Evolutionary conservation across 1,140 invertebrate species (phyloP), one percentile per base, ranked within the genome.

Genomic region (Lordiphosa clarofinis): DNA sequence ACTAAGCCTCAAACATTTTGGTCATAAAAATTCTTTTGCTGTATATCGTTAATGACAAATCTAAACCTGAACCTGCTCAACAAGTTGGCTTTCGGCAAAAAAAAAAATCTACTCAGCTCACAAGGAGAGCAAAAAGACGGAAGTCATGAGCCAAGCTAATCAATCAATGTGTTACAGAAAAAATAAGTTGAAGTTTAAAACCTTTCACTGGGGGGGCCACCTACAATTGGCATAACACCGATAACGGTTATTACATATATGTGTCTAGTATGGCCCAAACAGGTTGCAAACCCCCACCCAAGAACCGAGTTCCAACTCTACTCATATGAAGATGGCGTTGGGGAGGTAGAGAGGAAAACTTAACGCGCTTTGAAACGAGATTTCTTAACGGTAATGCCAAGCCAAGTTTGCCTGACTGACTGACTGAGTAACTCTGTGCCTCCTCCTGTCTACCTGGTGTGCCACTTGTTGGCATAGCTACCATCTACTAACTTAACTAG

Each of bases 341-440:
- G 43, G 24, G 11, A 12, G 10, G 11, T 13, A 24, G 15, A 19
- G 33, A 37, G 4, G 35, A 12, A 19, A 50, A 50, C 33, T 50
- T 50, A 50, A 37, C 31, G 48, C 48, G 19, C 48, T 50, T 50
- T 38, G 48, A 50, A 50, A 50, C 48, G 36, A 50, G 48, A 50
- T 50, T 50, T 50, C 48, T 50, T 50, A 50, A 50, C 48, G 48
- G 48, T 50, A 50, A 50, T 50, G 36, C 48, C 33, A 50, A 50
- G 33, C 13, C 33, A 50, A 31, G 48, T 50, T 38, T 50, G 48
- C 48, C 33, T 50, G 48, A 50, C 48, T 50, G 48, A 46, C 48
- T 50, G 36, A 50, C 43, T 46, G 43, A 46, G 21, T 46, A 46
- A 46, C 43, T 46, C 43, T 46, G 24, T 46, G 43, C 43, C 43